Evolutionary conservation across 2,888 invertebrate genomes (phyloP), one percentile per base, ranked within the genome.

Genomic region (Cerastis leucographa): DNA sequence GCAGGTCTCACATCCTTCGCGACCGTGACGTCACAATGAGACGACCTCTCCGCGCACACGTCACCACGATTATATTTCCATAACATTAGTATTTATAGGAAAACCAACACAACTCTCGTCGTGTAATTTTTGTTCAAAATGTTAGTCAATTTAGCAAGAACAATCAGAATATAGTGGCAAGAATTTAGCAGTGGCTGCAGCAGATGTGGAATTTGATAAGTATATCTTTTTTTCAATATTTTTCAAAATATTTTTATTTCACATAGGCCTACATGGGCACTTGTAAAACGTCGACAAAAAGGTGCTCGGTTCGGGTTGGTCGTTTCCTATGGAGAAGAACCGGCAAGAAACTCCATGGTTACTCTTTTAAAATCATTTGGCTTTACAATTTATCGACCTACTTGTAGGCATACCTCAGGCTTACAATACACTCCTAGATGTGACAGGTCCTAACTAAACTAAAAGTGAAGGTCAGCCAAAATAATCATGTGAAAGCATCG

Each of bases 41-140:
- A 56, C 46, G 76, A 78, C 78, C 86, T 86, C 61, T 79, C 62
- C 49, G 44, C 67, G 40, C 49, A 66, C 71, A 70, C 74, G 54
- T 83, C 74, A 71, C 46, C 9, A 56, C 25, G 54, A 74, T 79
- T 76, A 72, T 49, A 86, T 85, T 79, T 76, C 46, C 77, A 76
- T 85, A 81, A 29, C 61, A 73, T 72, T 73, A 59, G 56, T 67
- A 59, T 76, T 70, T 70, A 81, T 62, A 76, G 66, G 62, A 69
- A 72, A 65, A 71, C 35, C 25, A 51, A 35, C 49, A 51, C 61
- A 79, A 22, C 29, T 9, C 35, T 46, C 19, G 14, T 42, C 59
- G 22, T 49, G 14, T 44, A 22, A 14, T 14, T 61, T 54, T 11
- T 29, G 29, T 76, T 59, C 22, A 12, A 46, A 65, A 35, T 25